Percentiles rank a stretch among this genome's conserved stretches.
phyloP scores from a whole-genome alignment of 2,797 vertebrate species.

The Taeniopygia guttata region DNA sequence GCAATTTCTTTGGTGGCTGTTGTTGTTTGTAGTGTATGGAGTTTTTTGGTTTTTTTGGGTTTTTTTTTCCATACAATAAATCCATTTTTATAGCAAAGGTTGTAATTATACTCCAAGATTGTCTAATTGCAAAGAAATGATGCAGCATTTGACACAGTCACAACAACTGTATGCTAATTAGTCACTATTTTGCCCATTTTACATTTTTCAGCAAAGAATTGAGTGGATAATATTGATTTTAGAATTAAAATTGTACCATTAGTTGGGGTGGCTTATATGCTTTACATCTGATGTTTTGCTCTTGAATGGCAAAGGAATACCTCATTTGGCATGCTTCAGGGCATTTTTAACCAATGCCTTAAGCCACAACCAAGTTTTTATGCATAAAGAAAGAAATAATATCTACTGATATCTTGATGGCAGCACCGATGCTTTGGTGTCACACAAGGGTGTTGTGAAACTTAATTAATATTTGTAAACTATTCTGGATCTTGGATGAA shows the following conservation, averaged over 20 bases:
- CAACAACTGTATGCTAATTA: neutral
- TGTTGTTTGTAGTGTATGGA: neutral
- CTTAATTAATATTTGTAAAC: slow-evolving; percentile 41
- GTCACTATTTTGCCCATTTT: neutral
- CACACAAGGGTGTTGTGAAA: slow-evolving; percentile 31
- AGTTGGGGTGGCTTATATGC: neutral
- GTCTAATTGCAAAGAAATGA: neutral
- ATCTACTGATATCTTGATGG: neutral
- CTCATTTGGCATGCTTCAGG: neutral
- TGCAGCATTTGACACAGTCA: neutral
- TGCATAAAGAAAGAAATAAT: neutral
- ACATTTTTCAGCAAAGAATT: neutral
- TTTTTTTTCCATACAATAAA: neutral
- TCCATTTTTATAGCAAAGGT: neutral
- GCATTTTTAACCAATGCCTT: neutral
- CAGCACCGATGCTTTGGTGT: neutral
- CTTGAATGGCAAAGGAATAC: neutral
- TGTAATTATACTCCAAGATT: neutral
- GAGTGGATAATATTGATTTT: neutral
- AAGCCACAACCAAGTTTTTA: neutral
- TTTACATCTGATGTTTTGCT: neutral
- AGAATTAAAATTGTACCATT: neutral
- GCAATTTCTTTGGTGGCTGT: neutral
- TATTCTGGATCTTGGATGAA: slow-evolving; percentile 30
- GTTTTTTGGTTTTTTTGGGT: no score